Evolutionary conservation across 2,888 invertebrate species (phyloP), one percentile per base, ranked within the genome.

Genomic region (Bellardia pandia): DNA sequence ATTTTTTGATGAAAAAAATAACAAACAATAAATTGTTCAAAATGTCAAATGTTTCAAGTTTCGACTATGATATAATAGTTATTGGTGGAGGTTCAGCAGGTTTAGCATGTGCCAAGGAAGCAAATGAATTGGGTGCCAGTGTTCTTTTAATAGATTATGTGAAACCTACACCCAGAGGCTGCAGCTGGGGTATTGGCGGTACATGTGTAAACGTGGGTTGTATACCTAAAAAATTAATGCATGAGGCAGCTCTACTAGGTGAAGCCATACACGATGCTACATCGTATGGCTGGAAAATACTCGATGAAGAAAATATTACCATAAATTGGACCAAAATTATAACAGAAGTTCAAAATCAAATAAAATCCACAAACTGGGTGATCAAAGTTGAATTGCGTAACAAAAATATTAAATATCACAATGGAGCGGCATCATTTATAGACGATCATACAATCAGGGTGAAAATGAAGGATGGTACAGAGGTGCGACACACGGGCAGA

Each of bases 181-280:
- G 98, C 11, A 97, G 97, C 93, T 98, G 98, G 99, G 98, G 98
- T 62, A 95, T 99, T 2, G 99, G 99, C 62, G 99, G 99, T 45
- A 99, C 99, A 0, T 99, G 99, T 93, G 98, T 98, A 37, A 98
- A 98, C 94, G 99, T 99, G 5, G 99, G 99, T 45, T 99, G 99
- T 93, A 99, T 99, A 93, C 99, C 99, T 6, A 99, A 99, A 94
- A 99, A 99, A 93, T 94, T 99, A 85, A 98, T 99, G 98, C 99
- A 99, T 92, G 98, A 98, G 92, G 98, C 98, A 68, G 97, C 99
- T 0, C 93, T 98, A 48, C 94, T 98, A 7, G 98, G 99, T 88
- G 97, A 97, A 94, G 95, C 96, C 86, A 94, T 98, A 88, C 95
- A 97, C 91, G 97, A 97, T 94, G 96, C 97, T 0, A 94, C 95